Percentiles rank a stretch among this genome's conserved stretches.
phyloP scores from a whole-genome alignment of 1,140 invertebrate genomes.

The Papilio machaon region DNA sequence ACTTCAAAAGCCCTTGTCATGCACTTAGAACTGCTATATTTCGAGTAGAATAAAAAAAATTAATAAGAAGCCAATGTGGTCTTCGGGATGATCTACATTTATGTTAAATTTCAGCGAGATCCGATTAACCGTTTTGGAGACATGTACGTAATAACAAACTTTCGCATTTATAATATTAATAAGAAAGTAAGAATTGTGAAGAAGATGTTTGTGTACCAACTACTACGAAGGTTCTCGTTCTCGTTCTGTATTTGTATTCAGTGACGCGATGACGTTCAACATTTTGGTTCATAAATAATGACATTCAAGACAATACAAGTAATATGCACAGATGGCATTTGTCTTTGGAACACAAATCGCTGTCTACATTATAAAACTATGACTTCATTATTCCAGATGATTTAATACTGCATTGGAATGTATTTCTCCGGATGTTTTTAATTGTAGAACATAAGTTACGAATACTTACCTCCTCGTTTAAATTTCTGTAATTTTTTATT shows the following conservation, averaged over 20 bases:
- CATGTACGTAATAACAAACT: too few relatives aligned
- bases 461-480: background rate
- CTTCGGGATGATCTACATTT: too few relatives aligned
- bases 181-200: too few relatives aligned
- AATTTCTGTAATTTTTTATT: background rate
- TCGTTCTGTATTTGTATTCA: background rate
- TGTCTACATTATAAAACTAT: background rate
- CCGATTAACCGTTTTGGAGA: too few relatives aligned
- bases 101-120: too few relatives aligned
- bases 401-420: conserved; percentile 16
- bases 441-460: background rate
- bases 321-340: conserved; percentile 17
- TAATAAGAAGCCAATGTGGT: too few relatives aligned
- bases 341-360: conserved; percentile 33
- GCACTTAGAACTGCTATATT: conserved; percentile 43
- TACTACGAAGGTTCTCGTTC: too few relatives aligned
- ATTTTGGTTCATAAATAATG: background rate
- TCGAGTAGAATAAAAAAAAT: too few relatives aligned
- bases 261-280: background rate
- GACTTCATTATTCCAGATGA: background rate
- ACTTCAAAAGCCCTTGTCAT: conserved; percentile 38
- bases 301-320: conserved; percentile 14
- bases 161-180: too few relatives aligned
- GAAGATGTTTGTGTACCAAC: background rate
- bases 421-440: background rate